Conservation (phyloP, 2,797 vertebrate genomes). For the Sebastes steindachneri region DNA sequence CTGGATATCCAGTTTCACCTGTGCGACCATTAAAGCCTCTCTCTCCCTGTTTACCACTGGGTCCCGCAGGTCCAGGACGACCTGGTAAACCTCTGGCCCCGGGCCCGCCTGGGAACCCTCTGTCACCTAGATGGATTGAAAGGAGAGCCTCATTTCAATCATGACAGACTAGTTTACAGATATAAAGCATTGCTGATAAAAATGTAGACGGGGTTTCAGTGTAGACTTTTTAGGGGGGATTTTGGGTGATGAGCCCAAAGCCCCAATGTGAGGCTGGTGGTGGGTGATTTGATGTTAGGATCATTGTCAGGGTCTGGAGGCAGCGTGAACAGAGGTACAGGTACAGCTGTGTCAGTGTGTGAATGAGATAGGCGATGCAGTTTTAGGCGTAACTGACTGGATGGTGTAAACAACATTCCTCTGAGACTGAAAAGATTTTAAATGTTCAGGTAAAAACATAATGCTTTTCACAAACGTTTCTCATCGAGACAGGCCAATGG, state of each 20-base stretch:
- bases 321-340: background rate
- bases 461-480: background rate
- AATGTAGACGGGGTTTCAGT: background rate
- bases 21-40: conserved; percentile 44
- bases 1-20: conserved; percentile 52
- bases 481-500: background rate
- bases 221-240: background rate
- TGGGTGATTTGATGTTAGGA: background rate
- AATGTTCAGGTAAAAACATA: background rate
- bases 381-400: background rate
- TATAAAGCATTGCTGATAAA: background rate
- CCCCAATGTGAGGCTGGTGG: too few relatives aligned
- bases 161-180: background rate
- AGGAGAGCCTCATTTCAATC: background rate
- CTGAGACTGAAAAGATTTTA: background rate
- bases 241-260: background rate
- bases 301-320: background rate
- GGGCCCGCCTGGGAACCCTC: conserved; percentile 38
- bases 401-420: background rate
- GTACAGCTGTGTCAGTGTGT: background rate
- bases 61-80: conserved; percentile 49
- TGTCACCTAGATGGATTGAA: conserved; percentile 46
- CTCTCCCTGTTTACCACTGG: conserved; percentile 56
- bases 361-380: background rate
- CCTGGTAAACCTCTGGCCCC: conserved; percentile 37